phyloP scores from a whole-genome alignment of 2,888 invertebrate genomes.

The Nysson spinosus region DNA sequence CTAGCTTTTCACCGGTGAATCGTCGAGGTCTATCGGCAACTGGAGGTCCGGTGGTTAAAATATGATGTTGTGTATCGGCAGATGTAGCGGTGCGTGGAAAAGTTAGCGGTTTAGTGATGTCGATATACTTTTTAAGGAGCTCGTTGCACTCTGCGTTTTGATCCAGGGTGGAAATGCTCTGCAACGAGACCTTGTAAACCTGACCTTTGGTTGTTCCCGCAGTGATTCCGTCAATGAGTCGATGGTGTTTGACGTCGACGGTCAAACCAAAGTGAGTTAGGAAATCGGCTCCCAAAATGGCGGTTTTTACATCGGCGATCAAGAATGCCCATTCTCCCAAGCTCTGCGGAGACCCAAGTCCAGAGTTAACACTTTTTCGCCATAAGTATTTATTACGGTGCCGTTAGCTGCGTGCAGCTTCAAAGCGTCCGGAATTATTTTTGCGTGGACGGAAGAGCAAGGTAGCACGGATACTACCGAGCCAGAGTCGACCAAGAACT shows the following conservation, averaged over 20 bases:
- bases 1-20: not conserved
- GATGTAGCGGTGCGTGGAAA: not conserved
- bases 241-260: too few species aligned
- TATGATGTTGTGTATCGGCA: not conserved
- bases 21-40: not conserved
- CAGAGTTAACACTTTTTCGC: conserved; percentile 14
- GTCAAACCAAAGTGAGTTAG: not conserved
- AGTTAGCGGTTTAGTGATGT: not conserved
- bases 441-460: not conserved
- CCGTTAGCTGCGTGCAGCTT: conserved; percentile 29
- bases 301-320: conserved; percentile 25
- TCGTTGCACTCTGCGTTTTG: not conserved
- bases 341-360: conserved; percentile 32
- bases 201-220: too few species aligned
- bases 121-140: not conserved
- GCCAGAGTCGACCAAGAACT: conserved; percentile 44
- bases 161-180: too few species aligned
- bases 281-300: not conserved
- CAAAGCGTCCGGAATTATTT: not conserved
- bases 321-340: conserved; percentile 21
- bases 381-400: conserved; percentile 26
- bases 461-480: conserved; percentile 12
- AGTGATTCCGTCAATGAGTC: not conserved
- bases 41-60: not conserved
- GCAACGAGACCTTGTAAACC: too few species aligned